phyloP scores from a whole-genome alignment of 2,888 invertebrate genomes.

The Drosophila nr. perissopoda region DNA sequence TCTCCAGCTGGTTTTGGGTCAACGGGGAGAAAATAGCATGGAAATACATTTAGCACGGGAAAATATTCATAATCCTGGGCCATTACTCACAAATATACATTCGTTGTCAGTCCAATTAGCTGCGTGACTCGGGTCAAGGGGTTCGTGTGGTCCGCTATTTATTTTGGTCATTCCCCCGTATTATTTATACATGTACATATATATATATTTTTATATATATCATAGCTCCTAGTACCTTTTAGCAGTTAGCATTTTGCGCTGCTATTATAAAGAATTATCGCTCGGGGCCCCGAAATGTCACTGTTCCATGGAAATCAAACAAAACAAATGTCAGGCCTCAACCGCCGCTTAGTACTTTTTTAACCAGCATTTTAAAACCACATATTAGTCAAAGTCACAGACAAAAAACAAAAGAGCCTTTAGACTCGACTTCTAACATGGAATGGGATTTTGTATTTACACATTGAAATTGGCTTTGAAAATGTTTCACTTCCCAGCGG shows the following conservation, averaged over 20 bases:
- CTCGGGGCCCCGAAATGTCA: conserved; percentile 47
- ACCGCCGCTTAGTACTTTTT: conserved; percentile 23
- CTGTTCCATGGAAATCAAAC: conserved; percentile 70
- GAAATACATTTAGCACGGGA: conserved; percentile 57
- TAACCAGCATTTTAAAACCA: conserved; percentile 20
- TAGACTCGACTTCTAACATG: neutral
- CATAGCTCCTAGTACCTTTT: conserved; percentile 46
- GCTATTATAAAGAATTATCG: conserved; percentile 78
- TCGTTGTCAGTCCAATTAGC: conserved; percentile 79
- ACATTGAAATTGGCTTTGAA: neutral
- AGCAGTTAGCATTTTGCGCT: conserved; percentile 62
- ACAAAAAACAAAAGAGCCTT: neutral
- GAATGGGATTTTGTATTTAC: neutral
- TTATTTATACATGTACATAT: neutral
- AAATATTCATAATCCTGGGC: conserved; percentile 73
- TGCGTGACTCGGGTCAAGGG: conserved; percentile 80
- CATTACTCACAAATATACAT: conserved; percentile 76
- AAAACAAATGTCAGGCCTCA: conserved; percentile 64
- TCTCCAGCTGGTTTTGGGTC: conserved; percentile 29
- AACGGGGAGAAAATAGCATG: conserved; percentile 37
- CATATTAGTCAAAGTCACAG: conserved; percentile 30
- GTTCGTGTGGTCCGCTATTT: conserved; percentile 70
- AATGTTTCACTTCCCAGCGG: neutral
- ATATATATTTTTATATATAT: neutral
- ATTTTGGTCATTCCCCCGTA: conserved; percentile 64